Percentiles rank a stretch among this genome's conserved stretches.
Evolutionary conservation across 2,888 invertebrate species (phyloP).

Genomic region (Tortrix viridana): DNA sequence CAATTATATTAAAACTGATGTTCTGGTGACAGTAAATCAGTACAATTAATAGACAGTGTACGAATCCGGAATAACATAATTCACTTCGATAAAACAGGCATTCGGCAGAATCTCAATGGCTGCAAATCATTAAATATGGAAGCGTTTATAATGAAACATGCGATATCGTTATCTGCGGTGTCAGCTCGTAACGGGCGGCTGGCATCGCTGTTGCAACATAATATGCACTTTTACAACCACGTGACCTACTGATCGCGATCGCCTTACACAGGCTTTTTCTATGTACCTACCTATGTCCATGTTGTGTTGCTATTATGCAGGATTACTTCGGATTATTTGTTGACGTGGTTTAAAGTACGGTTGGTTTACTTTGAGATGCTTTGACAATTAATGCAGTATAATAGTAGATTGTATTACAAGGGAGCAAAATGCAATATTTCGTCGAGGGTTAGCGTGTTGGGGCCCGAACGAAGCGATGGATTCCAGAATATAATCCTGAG

Average conservation of each 20-base stretch:
- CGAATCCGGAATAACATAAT: not conserved
- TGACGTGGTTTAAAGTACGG: no score
- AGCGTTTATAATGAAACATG: conserved; percentile 7
- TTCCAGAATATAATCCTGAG: no score
- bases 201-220: conserved; percentile 12
- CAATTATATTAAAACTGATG: no score
- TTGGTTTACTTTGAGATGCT: no score
- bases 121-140: conserved; percentile 20
- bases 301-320: no score
- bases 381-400: no score
- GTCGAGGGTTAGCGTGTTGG: no score
- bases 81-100: not conserved
- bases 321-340: not conserved
- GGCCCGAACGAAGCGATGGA: no score
- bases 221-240: conserved; percentile 19
- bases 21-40: no score
- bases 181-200: conserved; percentile 17
- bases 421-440: no score
- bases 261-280: conserved; percentile 9
- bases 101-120: conserved; percentile 5
- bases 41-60: no score
- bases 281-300: not conserved
- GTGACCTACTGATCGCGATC: conserved; percentile 24
- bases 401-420: no score
- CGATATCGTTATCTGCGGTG: conserved; percentile 19